Base-by-base conservation (phyloP, 2,797 vertebrate genomes). In the Xenops minutus region DNA sequence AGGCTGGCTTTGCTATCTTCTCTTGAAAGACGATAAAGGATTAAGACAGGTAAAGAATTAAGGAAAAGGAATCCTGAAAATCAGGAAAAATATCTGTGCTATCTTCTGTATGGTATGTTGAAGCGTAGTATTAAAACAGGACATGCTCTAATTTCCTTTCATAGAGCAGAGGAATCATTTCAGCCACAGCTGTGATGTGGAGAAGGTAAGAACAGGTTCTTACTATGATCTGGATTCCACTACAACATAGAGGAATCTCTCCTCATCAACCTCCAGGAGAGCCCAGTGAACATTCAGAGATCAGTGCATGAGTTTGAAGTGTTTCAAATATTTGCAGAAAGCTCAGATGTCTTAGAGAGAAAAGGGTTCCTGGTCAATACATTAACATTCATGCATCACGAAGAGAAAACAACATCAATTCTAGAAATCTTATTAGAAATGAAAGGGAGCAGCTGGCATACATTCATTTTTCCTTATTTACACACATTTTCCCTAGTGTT, bases 381-480 rank as follows among this genome's bases (percentile, higher is more conserved):
- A 17, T 85, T 95, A 94, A 67, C 68, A 74, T 90, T 93, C 92
- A 94, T 51, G 72, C 85, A 95, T 88, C 67, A 89, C 71, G 88
- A 94, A 76, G 79, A 82, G 82, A 92, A 94, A 95, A 44, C 55
- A 91, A 56, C 52, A 95, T 92, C 83, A 89, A 44, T 80, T 88
- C 84, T 62, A 93, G 77, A 71, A 95, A 83, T 77, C 67, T 90
- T 91, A 95, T 87, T 68, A 95, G 81, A 90, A 94, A 90, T 44
- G 92, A 95, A 94, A 95, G 85, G 78, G 77, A 96, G 71, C 93
- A 96, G 95, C 89, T 96, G 95, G 93, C 75, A 95, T 62, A 64
- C 85, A 91, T 85, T 95, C 63, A 74, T 93, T 96, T 94, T 92
- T 91, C 77, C 92, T 90, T 95, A 92, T 93, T 97, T 95, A 94